Evolutionary conservation across 2,113 vertebrate genomes (phyloP).

Genomic region (Phoxinus phoxinus): DNA sequence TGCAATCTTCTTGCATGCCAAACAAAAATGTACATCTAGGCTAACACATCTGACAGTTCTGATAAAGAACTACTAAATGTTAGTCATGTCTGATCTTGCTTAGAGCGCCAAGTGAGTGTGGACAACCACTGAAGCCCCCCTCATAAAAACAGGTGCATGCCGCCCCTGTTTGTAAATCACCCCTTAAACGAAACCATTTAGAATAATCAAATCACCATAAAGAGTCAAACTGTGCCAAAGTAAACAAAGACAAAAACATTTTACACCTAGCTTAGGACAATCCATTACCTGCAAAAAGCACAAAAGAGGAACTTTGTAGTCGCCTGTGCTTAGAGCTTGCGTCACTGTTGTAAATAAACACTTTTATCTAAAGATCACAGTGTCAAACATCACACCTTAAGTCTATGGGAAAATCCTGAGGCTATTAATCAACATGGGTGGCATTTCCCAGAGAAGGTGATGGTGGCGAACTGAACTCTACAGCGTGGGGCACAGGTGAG

Average conservation of each 20-base stretch:
- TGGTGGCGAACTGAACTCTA: slow-evolving; percentile 6
- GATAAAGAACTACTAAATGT: background rate
- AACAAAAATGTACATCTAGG: background rate
- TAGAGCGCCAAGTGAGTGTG: background rate
- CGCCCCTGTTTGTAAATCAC: background rate
- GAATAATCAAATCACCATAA: slow-evolving; percentile 7
- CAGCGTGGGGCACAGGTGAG: slow-evolving; percentile 34
- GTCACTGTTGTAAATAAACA: background rate
- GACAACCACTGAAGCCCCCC: background rate
- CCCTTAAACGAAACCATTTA: background rate
- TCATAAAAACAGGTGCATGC: background rate
- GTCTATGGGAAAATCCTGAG: slow-evolving; percentile 55
- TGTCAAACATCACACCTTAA: slow-evolving; percentile 44
- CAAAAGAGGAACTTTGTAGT: slow-evolving; percentile 29
- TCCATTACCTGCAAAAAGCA: slow-evolving; percentile 15
- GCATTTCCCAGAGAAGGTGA: slow-evolving; percentile 55
- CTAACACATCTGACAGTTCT: background rate
- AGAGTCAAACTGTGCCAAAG: background rate
- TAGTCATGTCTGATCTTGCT: background rate
- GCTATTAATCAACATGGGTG: slow-evolving; percentile 64
- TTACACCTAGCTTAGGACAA: background rate
- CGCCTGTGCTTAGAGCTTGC: background rate
- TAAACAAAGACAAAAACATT: slow-evolving; percentile 7
- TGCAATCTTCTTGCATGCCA: background rate
- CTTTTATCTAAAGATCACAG: slow-evolving; percentile 45